Conservation (phyloP, 2,797 vertebrate genomes). For the Triplophysa yarkandensis region DNA sequence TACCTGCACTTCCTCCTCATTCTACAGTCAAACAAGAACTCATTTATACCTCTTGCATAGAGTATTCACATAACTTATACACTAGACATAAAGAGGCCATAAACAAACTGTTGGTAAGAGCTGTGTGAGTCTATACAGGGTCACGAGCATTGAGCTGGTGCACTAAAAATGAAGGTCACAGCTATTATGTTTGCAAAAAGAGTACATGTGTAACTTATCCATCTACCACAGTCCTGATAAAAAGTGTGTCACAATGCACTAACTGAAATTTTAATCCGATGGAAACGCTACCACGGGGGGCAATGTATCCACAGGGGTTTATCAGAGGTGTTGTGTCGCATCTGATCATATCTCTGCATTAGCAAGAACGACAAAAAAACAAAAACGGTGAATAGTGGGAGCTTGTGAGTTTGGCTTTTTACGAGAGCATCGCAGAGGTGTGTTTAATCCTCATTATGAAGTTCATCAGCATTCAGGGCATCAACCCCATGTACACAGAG, state of each 20-base stretch:
- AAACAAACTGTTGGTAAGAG: constrained; percentile 2
- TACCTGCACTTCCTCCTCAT: constrained; percentile 17
- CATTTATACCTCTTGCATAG: constrained; percentile 3
- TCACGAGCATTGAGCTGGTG: neutral
- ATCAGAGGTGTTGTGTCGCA: neutral
- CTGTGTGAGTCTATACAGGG: constrained; percentile 7
- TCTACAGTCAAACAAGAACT: constrained; percentile 12
- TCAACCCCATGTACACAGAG: constrained; percentile 40
- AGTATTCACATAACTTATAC: too few relatives aligned
- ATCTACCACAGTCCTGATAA: constrained; percentile 5
- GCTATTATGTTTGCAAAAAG: constrained; percentile 6
- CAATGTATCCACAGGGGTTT: constrained; percentile 7
- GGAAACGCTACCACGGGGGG: constrained; percentile 18
- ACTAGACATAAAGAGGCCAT: neutral
- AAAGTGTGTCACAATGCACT: constrained; percentile 35
- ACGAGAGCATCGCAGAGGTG: neutral
- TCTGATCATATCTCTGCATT: neutral
- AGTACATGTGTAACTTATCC: constrained; percentile 10
- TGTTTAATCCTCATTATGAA: constrained; percentile 34
- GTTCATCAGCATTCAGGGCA: constrained; percentile 53
- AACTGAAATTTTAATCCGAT: constrained; percentile 36
- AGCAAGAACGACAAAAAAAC: neutral
- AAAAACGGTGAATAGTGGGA: neutral
- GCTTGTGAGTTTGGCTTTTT: neutral
- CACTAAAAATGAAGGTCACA: constrained; percentile 1